Evolutionary conservation across 2,888 invertebrate genomes (phyloP).

Genomic region (Branchellion lobata): DNA sequence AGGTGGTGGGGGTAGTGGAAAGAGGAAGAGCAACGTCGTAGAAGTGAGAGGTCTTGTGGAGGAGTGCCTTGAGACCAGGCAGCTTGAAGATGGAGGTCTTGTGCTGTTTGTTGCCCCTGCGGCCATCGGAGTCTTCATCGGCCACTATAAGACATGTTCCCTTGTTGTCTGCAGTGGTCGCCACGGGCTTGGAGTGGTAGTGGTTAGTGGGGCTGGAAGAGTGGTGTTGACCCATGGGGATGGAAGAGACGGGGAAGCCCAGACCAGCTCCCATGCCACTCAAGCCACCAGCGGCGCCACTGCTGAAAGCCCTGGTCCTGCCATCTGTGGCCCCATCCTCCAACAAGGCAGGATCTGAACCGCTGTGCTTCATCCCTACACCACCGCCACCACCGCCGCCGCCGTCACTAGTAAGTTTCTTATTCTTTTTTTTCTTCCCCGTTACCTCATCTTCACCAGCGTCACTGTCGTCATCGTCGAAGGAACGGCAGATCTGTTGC

Average conservation of each 20-base stretch:
- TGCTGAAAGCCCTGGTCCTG: too few relatives aligned
- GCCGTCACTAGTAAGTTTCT: not conserved
- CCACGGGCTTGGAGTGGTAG: too few relatives aligned
- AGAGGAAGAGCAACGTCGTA: not conserved
- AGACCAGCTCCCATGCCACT: too few relatives aligned
- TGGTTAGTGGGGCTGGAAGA: too few relatives aligned
- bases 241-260: too few relatives aligned
- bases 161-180: too few relatives aligned
- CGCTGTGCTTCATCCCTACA: not conserved
- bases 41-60: not conserved
- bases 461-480: not conserved
- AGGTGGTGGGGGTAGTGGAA: not conserved
- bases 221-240: too few relatives aligned
- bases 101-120: not conserved
- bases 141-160: too few relatives aligned
- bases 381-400: not conserved
- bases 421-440: not conserved
- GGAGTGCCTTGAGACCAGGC: not conserved
- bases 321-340: too few relatives aligned
- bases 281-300: too few relatives aligned
- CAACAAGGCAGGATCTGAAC: too few relatives aligned
- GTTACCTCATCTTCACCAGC: not conserved
- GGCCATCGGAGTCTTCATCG: too few relatives aligned
- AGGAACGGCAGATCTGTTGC: not conserved
- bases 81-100: not conserved